phyloP scores from a whole-genome alignment of 2,888 invertebrate genomes.

The Hemistola chrysoprasaria region DNA sequence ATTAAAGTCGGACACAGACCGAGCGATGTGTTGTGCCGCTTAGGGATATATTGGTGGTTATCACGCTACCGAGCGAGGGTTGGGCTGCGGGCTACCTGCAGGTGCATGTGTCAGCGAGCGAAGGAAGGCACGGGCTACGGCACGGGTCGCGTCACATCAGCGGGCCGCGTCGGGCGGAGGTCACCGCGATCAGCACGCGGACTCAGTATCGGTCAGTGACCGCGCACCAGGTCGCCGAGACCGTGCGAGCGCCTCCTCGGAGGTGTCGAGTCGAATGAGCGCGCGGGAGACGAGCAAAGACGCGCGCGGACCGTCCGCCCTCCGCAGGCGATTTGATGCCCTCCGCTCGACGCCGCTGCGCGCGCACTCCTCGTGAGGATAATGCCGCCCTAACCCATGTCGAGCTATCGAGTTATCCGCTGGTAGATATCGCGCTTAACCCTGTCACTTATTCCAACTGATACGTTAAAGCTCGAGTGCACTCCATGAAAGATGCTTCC shows the following conservation, averaged over 20 bases:
- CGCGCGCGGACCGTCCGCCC: conserved; percentile 74
- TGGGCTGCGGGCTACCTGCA: conserved; percentile 62
- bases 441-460: conserved; percentile 55
- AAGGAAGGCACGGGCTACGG: conserved; percentile 32
- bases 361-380: conserved; percentile 69
- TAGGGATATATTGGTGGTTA: conserved; percentile 61
- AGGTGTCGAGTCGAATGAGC: conserved; percentile 61
- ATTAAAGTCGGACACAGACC: conserved; percentile 67
- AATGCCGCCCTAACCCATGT: conserved; percentile 76
- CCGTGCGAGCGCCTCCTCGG: conserved; percentile 53
- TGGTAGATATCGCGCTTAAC: conserved; percentile 60
- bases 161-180: conserved; percentile 36
- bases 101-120: conserved; percentile 42
- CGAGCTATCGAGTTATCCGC: conserved; percentile 77
- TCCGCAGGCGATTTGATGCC: conserved; percentile 78
- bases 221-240: conserved; percentile 49
- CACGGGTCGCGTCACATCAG: conserved; percentile 23
- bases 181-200: conserved; percentile 30
- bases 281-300: conserved; percentile 49
- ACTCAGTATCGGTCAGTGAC: conserved; percentile 69
- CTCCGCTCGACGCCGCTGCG: conserved; percentile 76
- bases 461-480: conserved; percentile 46
- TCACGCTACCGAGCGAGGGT: conserved; percentile 66
- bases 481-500: conserved; percentile 34
- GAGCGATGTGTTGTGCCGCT: conserved; percentile 58